phyloP scores from a whole-genome alignment of 2,888 invertebrate species.

The Polydrusus pterygomalis region DNA sequence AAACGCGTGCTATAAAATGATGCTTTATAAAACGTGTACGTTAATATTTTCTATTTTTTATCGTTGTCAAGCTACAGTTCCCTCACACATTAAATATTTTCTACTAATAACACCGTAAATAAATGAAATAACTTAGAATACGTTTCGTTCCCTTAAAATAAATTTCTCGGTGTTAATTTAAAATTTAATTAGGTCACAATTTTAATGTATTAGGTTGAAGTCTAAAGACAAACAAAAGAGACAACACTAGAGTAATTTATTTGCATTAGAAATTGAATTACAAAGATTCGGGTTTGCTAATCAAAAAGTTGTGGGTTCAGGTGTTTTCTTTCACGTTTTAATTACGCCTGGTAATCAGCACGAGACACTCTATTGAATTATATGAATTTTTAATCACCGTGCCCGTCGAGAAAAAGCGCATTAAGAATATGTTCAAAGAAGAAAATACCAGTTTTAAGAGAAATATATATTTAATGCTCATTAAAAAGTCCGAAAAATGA shows the following conservation, averaged over 20 bases:
- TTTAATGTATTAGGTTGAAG: conserved; percentile 32
- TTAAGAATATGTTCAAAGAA: neutral
- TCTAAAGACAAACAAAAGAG: conserved; percentile 23
- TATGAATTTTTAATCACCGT: conserved; percentile 23
- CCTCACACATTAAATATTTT: too few relatives aligned
- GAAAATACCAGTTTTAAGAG: too few relatives aligned
- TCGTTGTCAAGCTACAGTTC: too few relatives aligned
- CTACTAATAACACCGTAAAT: too few relatives aligned
- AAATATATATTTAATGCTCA: too few relatives aligned
- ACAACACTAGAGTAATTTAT: conserved; percentile 48
- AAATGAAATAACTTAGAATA: too few relatives aligned
- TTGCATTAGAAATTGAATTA: conserved; percentile 50
- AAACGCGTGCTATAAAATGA: too few relatives aligned
- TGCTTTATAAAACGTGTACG: too few relatives aligned
- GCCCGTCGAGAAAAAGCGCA: neutral
- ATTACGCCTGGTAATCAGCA: conserved; percentile 44
- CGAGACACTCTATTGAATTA: conserved; percentile 36
- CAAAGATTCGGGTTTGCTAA: conserved; percentile 50
- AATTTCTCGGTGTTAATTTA: neutral
- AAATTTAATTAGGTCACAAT: conserved; percentile 10
- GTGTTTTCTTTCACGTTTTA: conserved; percentile 42
- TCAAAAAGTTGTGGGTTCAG: conserved; percentile 53
- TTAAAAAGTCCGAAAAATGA: too few relatives aligned
- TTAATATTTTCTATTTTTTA: too few relatives aligned
- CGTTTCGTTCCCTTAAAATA: neutral